phyloP scores from a whole-genome alignment of 2,797 vertebrate genomes.

The Squalus acanthias region DNA sequence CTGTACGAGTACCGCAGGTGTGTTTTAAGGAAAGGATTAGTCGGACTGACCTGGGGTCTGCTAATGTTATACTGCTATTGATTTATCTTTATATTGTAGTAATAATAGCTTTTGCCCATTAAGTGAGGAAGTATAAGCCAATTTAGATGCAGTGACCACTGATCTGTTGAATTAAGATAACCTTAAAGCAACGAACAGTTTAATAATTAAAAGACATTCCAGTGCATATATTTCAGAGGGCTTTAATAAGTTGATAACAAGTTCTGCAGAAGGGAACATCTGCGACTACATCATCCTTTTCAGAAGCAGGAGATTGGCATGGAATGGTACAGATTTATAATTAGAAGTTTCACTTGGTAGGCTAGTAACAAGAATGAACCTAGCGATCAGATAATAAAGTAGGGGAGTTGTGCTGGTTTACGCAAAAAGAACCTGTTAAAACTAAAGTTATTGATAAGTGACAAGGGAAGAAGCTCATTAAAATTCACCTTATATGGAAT shows the following conservation, averaged over 20 bases:
- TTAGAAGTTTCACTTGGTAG: background rate
- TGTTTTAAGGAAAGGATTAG: background rate
- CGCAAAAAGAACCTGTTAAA: background rate
- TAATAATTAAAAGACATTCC: background rate
- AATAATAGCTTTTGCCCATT: background rate
- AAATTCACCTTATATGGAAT: background rate
- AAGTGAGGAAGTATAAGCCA: background rate
- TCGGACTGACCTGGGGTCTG: background rate
- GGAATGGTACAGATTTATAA: background rate
- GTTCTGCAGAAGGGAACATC: background rate
- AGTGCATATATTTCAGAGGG: background rate
- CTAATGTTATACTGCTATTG: background rate
- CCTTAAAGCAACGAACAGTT: background rate
- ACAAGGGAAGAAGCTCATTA: background rate
- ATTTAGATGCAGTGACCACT: background rate
- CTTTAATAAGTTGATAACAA: background rate
- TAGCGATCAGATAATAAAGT: background rate
- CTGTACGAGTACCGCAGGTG: background rate
- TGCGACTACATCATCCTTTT: background rate
- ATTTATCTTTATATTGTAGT: background rate
- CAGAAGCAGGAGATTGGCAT: background rate
- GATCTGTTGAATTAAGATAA: background rate
- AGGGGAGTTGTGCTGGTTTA: background rate
- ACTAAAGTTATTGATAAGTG: background rate
- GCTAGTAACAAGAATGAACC: background rate